Evolutionary conservation across 2,113 vertebrate species (phyloP), one percentile per base, ranked within the genome.

Genomic region (Abramis brama): DNA sequence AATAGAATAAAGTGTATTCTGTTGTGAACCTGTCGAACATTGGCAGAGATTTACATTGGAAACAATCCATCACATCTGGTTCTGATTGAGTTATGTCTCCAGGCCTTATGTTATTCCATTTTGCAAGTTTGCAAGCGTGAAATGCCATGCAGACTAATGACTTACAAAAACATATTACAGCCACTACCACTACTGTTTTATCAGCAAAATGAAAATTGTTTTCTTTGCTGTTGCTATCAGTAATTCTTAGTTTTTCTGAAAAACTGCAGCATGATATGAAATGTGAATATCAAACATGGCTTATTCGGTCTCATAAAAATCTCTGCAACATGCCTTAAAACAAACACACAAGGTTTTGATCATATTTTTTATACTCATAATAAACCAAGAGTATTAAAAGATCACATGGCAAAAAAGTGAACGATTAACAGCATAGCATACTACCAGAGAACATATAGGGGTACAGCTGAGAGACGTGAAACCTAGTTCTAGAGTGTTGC

Each of bases 11-110:
- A 90, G 88, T 77, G 71, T 79, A 84, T 84, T 88, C 59, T 85
- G 82, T 70, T 87, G 80, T 88, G 87, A 90, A 93, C 91, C 91
- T 93, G 92, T 83, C 87, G 84, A 60, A 80, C 85, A 80, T 45
- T 89, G 90, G 87, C 89, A 85, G 80, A n/a, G 23, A 47, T 73
- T 78, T 62, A 36, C 6, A 71, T 50, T 12, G 27, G 17, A 21
- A 55, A 21, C 17, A 55, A 55, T 55, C 21, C 52, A 57, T 21
- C 17, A 57, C 52, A 57, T 50, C 47, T 92, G 91, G 23, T 25
- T 19, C 73, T 55, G n/a, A 86, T 75, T 27, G 45, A 50, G 68
- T 30, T 59, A 47, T 88, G 71, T 81, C 64, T 62, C 79, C 12
- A 23, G 60, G 50, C 81, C 59, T 85, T 76, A 70, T 33, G 30